Conservation (phyloP, 2,797 vertebrate genomes). For the Myoxocephalus aenaeus region DNA sequence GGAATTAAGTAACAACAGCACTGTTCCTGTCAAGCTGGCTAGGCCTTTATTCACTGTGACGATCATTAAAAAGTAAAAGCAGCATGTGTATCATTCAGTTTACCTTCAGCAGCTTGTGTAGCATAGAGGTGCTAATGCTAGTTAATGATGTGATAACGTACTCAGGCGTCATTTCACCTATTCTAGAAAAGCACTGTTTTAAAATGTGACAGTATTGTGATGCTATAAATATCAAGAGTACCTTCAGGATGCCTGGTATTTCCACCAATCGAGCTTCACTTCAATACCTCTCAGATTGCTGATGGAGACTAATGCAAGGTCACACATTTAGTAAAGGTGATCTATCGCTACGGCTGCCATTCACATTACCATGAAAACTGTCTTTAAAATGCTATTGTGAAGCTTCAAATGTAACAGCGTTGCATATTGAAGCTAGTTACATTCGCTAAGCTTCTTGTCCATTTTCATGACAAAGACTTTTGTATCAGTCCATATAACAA, state of each 20-base stretch:
- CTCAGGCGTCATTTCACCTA: too few relatives aligned
- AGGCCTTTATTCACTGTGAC: too few relatives aligned
- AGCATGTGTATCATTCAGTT: too few relatives aligned
- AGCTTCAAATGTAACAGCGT: neutral
- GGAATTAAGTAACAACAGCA: too few relatives aligned
- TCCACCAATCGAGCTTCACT: neutral
- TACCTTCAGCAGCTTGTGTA: too few relatives aligned
- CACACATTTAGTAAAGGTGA: neutral
- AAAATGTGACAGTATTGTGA: neutral
- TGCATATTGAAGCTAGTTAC: neutral
- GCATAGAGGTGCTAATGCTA: too few relatives aligned
- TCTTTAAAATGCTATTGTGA: neutral
- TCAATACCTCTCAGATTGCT: neutral
- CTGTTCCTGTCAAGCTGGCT: too few relatives aligned
- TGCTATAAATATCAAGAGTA: neutral
- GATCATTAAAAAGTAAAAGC: too few relatives aligned
- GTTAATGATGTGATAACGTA: too few relatives aligned
- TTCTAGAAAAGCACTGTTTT: neutral
- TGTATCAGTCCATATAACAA: neutral
- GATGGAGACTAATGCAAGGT: neutral
- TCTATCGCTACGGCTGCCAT: too few relatives aligned
- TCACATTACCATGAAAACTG: neutral
- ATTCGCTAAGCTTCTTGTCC: neutral
- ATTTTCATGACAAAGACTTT: neutral
- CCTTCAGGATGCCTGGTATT: neutral